phyloP scores from a whole-genome alignment of 2,113 vertebrate genomes.

The Zapornia atra region DNA sequence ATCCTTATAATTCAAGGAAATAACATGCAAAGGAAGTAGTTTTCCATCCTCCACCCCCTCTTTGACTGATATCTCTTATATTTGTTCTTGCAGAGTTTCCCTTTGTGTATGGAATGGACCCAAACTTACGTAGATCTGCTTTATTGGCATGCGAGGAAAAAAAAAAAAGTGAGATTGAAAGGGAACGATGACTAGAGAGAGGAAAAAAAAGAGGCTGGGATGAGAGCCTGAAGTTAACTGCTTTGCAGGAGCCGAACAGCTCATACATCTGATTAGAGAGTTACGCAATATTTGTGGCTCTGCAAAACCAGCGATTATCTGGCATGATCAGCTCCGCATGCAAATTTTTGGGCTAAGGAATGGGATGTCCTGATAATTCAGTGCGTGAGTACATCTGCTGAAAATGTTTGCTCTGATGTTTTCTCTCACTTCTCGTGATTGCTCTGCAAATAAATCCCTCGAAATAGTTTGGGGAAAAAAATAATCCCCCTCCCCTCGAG shows the following conservation, averaged over 20 bases:
- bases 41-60: neutral
- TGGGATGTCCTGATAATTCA: neutral
- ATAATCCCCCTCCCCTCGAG: neutral
- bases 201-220: neutral
- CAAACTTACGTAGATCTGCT: constrained; percentile 40
- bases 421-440: neutral
- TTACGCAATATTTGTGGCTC: constrained; percentile 24
- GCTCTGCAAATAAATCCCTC: neutral
- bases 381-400: constrained; percentile 19
- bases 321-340: neutral
- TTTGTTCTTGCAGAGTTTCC: constrained; percentile 55
- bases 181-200: neutral
- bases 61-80: constrained; percentile 5
- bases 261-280: neutral
- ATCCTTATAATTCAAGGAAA: constrained; percentile 59
- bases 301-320: neutral
- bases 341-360: constrained; percentile 3
- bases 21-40: constrained; percentile 21
- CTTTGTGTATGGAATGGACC: constrained; percentile 34
- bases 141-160: neutral
- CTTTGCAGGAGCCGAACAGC: neutral
- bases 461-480: neutral
- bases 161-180: neutral
- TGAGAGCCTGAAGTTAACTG: neutral
- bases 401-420: neutral